These are phyloP conservation scores for Dermochelys coriacea DNA, from an alignment of 2,797 vertebrate species.

Conservation along the genomic window DNA sequence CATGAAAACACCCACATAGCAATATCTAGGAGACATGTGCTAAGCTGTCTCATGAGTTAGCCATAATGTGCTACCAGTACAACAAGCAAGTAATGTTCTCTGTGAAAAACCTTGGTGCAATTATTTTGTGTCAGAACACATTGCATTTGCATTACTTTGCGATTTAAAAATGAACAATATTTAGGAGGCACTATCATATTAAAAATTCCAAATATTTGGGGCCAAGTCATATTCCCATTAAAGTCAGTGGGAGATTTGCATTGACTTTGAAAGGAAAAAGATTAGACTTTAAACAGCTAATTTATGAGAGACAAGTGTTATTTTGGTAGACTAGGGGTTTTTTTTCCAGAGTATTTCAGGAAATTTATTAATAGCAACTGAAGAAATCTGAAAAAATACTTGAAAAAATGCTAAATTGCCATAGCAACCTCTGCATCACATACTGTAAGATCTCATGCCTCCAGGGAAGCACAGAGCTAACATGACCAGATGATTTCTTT, in stretches of 20 bases:
- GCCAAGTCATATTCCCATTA: slow-evolving; percentile 13
- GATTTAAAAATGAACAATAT: neutral
- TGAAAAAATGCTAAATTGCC: slow-evolving; percentile 66
- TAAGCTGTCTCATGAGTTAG: neutral
- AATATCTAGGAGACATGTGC: neutral
- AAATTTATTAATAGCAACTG: slow-evolving; percentile 72
- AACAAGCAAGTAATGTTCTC: neutral
- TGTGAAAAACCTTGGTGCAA: neutral
- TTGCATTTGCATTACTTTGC: slow-evolving; percentile 31
- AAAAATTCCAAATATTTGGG: slow-evolving; percentile 57
- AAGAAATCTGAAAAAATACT: slow-evolving; percentile 45
- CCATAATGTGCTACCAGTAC: slow-evolving; percentile 35
- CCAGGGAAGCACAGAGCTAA: slow-evolving; percentile 19
- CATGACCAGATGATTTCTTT: slow-evolving; percentile 24
- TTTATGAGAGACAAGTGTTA: slow-evolving; percentile 55
- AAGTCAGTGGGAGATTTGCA: slow-evolving; percentile 28
- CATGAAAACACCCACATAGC: neutral
- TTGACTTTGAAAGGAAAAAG: slow-evolving; percentile 20
- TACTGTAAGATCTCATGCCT: slow-evolving; percentile 14
- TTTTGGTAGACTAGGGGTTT: slow-evolving; percentile 1
- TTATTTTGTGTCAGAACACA: neutral
- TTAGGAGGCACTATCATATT: neutral
- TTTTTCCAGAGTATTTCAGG: slow-evolving; percentile 54
- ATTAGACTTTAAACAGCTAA: slow-evolving; percentile 42
- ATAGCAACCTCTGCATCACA: slow-evolving; percentile 67